phyloP scores from a whole-genome alignment of 1,140 invertebrate species.

The Pseudomyrmex sp. region DNA sequence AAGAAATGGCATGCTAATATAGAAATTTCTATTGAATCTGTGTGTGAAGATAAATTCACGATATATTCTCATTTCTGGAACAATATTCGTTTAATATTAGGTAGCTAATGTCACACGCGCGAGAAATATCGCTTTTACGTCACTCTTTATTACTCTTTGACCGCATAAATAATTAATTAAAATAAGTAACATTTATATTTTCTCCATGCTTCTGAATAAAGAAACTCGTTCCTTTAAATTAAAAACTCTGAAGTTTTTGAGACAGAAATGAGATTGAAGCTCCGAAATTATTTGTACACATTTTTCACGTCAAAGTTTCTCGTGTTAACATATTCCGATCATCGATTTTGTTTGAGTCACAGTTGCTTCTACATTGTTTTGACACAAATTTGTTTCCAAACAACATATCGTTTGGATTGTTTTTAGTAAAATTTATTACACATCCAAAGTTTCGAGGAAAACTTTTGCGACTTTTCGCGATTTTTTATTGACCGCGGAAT shows the following conservation, averaged over 20 bases:
- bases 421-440: not conserved
- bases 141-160: conserved; percentile 15
- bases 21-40: too few species aligned
- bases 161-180: not conserved
- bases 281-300: not conserved
- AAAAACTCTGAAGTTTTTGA: not conserved
- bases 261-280: not conserved
- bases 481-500: conserved; percentile 59
- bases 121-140: conserved; percentile 16
- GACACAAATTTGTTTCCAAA: not conserved
- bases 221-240: not conserved
- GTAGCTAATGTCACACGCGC: not conserved
- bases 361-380: not conserved
- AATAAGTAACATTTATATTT: not conserved
- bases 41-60: too few species aligned
- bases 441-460: too few species aligned
- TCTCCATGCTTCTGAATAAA: not conserved
- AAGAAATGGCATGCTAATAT: too few species aligned
- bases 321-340: not conserved
- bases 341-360: not conserved
- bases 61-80: conserved; percentile 1
- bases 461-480: not conserved
- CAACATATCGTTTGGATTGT: not conserved
- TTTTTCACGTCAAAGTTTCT: not conserved
- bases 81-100: not conserved